These are phyloP conservation scores for Pseudobourletiella spinata DNA, from an alignment of 1,140 invertebrate genomes.

Conservation along the genomic window DNA sequence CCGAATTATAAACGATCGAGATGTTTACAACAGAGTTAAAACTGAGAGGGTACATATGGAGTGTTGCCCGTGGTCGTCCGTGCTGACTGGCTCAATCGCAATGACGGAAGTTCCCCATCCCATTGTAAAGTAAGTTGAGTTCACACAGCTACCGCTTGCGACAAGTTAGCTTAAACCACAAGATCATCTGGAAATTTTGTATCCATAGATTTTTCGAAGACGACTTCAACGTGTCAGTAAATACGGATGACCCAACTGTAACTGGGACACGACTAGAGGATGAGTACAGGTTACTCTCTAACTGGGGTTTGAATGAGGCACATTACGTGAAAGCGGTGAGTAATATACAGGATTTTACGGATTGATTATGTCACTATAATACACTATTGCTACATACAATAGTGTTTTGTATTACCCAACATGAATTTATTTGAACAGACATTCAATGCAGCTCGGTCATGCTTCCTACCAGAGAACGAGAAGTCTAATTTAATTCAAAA, in stretches of 20 bases:
- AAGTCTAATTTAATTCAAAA: constrained; percentile 43
- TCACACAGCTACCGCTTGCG: too few relatives aligned
- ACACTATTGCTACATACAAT: too few relatives aligned
- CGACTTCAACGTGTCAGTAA: constrained; percentile 51
- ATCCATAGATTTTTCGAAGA: constrained; percentile 50
- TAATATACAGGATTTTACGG: too few relatives aligned
- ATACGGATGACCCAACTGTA: constrained; percentile 52
- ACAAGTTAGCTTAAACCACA: too few relatives aligned
- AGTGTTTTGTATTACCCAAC: too few relatives aligned
- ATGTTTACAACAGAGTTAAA: constrained; percentile 43
- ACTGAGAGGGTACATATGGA: constrained; percentile 47
- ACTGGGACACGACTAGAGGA: constrained; percentile 45
- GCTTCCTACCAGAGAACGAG: constrained; percentile 45
- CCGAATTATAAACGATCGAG: constrained; percentile 45
- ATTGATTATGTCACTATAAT: too few relatives aligned
- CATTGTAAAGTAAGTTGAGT: constrained; percentile 39
- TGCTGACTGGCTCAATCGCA: constrained; percentile 47
- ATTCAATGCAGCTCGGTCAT: constrained; percentile 46
- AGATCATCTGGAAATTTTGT: too few relatives aligned
- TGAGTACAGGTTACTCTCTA: constrained; percentile 45
- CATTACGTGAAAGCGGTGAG: constrained; percentile 47
- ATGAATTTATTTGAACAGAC: too few relatives aligned
- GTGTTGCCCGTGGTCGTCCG: constrained; percentile 51
- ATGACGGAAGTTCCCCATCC: constrained; percentile 38
- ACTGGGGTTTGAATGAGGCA: constrained; percentile 46